phyloP scores from a whole-genome alignment of 2,113 vertebrate genomes.

The Chloropsis hardwickii region DNA sequence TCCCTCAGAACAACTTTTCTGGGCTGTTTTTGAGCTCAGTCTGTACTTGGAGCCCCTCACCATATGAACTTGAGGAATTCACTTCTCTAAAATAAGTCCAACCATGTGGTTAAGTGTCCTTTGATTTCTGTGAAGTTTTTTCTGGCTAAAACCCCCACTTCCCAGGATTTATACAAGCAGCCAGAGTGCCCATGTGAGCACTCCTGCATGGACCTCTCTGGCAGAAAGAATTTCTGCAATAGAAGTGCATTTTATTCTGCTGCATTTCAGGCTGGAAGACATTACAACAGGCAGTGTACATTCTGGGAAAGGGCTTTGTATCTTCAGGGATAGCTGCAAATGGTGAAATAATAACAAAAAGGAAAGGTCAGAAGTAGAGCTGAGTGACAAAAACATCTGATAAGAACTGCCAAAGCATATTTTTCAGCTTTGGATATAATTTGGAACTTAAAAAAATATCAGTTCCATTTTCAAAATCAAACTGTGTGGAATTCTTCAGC shows the following conservation, averaged over 20 bases:
- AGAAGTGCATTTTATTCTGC: neutral
- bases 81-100: neutral
- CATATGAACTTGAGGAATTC: neutral
- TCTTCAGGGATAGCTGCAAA: neutral
- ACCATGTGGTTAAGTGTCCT: neutral
- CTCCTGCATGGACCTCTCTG: neutral
- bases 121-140: neutral
- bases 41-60: neutral
- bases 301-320: neutral
- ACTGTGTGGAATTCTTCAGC: neutral
- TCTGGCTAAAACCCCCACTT: neutral
- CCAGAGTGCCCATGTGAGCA: neutral
- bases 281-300: neutral
- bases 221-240: neutral
- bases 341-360: neutral
- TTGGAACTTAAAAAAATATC: neutral
- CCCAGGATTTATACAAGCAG: neutral
- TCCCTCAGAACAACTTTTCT: neutral
- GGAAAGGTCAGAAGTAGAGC: neutral
- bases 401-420: neutral
- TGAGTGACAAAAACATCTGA: neutral
- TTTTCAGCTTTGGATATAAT: neutral
- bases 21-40: neutral
- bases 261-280: neutral
- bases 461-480: neutral